Evolutionary conservation across 2,797 vertebrate genomes (phyloP).

Genomic region (Chloroceryle inda): DNA sequence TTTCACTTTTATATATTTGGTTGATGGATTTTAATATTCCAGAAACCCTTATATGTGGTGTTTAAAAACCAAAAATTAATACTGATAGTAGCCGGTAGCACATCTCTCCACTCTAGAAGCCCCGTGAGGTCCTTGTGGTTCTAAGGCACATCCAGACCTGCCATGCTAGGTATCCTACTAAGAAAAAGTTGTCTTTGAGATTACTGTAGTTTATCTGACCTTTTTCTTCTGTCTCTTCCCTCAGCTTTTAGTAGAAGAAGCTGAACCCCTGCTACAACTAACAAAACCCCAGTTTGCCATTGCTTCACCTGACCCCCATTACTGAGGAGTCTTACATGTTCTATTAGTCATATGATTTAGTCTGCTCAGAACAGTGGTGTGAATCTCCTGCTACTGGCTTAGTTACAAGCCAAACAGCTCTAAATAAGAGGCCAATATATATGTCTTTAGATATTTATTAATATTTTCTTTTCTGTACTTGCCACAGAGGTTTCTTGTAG

Average conservation of each 20-base stretch:
- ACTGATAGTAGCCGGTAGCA: not conserved
- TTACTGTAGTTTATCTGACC: not conserved
- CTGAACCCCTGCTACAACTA: not conserved
- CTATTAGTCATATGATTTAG: not conserved
- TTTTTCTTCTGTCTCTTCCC: not conserved
- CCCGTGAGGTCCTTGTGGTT: not conserved
- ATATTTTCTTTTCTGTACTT: not conserved
- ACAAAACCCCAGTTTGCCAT: not conserved
- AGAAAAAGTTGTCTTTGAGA: not conserved
- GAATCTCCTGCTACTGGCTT: not conserved
- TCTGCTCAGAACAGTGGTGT: constrained; percentile 11
- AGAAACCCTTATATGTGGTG: not conserved
- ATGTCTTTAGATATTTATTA: not conserved
- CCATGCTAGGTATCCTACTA: not conserved
- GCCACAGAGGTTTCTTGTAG: not conserved
- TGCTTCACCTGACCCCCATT: not conserved
- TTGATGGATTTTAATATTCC: not conserved
- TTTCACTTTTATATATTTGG: not conserved
- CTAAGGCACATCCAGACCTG: not conserved
- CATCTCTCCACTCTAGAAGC: not conserved
- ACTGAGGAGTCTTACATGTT: not conserved
- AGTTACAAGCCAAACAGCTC: constrained; percentile 4
- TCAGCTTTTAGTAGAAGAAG: not conserved
- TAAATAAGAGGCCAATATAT: not conserved
- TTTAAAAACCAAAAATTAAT: not conserved